phyloP scores from a whole-genome alignment of 23 tunicate species.

The Diplosoma virens region DNA sequence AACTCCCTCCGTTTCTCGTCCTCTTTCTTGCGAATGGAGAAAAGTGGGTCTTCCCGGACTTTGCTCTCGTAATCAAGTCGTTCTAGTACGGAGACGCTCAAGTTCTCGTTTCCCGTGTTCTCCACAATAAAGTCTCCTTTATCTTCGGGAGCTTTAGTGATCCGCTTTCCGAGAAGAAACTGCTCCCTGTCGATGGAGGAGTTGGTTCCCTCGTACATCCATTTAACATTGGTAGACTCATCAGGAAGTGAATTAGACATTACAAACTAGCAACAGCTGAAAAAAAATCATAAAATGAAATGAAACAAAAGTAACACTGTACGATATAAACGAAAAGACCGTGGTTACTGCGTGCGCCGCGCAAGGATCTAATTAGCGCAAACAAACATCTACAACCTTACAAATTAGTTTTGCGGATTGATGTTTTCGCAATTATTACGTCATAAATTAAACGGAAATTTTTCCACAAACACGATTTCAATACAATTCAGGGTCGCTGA shows the following conservation, averaged over 20 bases:
- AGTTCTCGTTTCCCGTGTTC: slow-evolving; percentile 37
- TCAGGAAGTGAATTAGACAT: slow-evolving; percentile 28
- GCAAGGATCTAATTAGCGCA: no score
- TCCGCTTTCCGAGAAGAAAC: slow-evolving; percentile 79
- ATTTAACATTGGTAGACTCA: slow-evolving; percentile 64
- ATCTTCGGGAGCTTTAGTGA: slow-evolving; percentile 56
- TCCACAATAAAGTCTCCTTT: slow-evolving; percentile 88
- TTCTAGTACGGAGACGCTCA: slow-evolving; percentile 68
- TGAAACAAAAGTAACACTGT: no score
- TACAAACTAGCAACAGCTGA: no score
- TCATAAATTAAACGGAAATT: no score
- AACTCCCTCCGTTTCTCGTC: slow-evolving; percentile 77
- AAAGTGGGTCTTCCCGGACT: slow-evolving; percentile 82
- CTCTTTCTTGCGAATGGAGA: slow-evolving; percentile 69
- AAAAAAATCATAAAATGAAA: no score
- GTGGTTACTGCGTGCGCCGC: no score
- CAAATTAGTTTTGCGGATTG: no score
- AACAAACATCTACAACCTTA: no score
- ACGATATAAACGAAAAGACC: no score
- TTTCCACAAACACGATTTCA: no score
- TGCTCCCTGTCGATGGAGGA: slow-evolving; percentile 80
- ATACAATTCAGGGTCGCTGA: no score
- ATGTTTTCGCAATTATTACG: no score
- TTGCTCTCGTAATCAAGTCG: slow-evolving; percentile 88
- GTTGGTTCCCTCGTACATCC: slow-evolving; percentile 94